phyloP scores from a whole-genome alignment of 2,888 invertebrate species.

The Idaea straminata region DNA sequence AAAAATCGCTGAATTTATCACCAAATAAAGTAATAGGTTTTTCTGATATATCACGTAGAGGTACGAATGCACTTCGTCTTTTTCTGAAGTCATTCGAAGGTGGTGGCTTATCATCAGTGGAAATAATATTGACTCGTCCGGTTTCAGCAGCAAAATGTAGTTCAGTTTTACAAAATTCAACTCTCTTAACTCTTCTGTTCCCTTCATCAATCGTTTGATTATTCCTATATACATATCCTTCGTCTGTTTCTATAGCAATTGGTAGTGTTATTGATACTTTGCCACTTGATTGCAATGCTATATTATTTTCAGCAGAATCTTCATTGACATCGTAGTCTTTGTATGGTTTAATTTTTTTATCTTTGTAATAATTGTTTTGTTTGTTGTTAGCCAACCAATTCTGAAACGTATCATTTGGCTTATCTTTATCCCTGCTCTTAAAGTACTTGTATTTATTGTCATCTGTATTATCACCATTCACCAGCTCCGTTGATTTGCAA shows the following conservation, averaged over 20 bases:
- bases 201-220: slow-evolving; percentile 51
- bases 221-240: slow-evolving; percentile 42
- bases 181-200: slow-evolving; percentile 83
- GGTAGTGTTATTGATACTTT: slow-evolving; percentile 70
- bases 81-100: slow-evolving; percentile 90
- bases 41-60: slow-evolving; percentile 63
- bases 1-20: slow-evolving; percentile 50
- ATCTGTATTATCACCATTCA: slow-evolving; percentile 61
- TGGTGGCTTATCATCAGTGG: slow-evolving; percentile 92
- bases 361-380: slow-evolving; percentile 47
- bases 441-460: slow-evolving; percentile 33
- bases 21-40: slow-evolving; percentile 85
- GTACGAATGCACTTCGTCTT: slow-evolving; percentile 79
- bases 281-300: slow-evolving; percentile 61
- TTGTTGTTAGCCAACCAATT: slow-evolving; percentile 70
- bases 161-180: slow-evolving; percentile 93
- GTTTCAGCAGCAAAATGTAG: slow-evolving; percentile 93
- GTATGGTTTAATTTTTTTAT: slow-evolving; percentile 46
- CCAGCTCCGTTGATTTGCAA: slow-evolving; percentile 85
- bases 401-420: slow-evolving; percentile 61
- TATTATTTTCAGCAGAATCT: slow-evolving; percentile 51
- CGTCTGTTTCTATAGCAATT: slow-evolving; percentile 52
- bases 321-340: slow-evolving; percentile 50
- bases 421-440: slow-evolving; percentile 41
- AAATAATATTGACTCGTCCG: slow-evolving; percentile 91